phyloP scores from a whole-genome alignment of 92 coral and sea anemone species.

The Meandrina meandrites region DNA sequence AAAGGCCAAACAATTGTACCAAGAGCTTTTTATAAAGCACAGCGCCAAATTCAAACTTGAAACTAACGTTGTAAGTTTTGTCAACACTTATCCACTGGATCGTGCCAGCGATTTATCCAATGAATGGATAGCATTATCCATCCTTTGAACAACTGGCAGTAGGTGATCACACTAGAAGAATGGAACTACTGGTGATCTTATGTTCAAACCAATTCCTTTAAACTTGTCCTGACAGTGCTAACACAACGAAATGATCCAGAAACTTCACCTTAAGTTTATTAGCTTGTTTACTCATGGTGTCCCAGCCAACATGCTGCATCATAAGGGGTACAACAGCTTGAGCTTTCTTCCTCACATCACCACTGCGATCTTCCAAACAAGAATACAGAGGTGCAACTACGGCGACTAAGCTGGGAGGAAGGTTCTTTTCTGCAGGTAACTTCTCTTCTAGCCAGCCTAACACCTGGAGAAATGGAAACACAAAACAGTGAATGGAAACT shows the following conservation, averaged over 20 bases:
- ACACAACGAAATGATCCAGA: background rate
- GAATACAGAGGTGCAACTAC: slow-evolving; percentile 82
- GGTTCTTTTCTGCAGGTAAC: slow-evolving; percentile 74
- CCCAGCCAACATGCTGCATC: slow-evolving; percentile 94
- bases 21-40: too few relatives aligned
- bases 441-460: slow-evolving; percentile 97
- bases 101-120: too few relatives aligned
- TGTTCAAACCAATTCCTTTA: background rate
- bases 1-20: too few relatives aligned
- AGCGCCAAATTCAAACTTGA: too few relatives aligned
- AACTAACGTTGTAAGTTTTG: too few relatives aligned
- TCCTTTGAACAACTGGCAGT: too few relatives aligned
- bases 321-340: slow-evolving; percentile 90
- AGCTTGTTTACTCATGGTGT: slow-evolving; percentile 89
- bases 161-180: background rate
- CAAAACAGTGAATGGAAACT: background rate
- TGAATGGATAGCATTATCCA: too few relatives aligned
- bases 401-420: slow-evolving; percentile 70
- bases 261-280: slow-evolving; percentile 85
- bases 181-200: background rate
- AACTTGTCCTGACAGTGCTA: background rate
- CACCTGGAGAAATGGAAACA: slow-evolving; percentile 53
- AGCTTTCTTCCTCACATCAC: slow-evolving; percentile 94
- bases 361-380: slow-evolving; percentile 95
- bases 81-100: too few relatives aligned